Percentiles rank a stretch among this genome's conserved stretches.
These are phyloP conservation scores for Falcunculus frontatus DNA, from an alignment of 2,113 vertebrate genomes.

Conservation along the genomic window DNA sequence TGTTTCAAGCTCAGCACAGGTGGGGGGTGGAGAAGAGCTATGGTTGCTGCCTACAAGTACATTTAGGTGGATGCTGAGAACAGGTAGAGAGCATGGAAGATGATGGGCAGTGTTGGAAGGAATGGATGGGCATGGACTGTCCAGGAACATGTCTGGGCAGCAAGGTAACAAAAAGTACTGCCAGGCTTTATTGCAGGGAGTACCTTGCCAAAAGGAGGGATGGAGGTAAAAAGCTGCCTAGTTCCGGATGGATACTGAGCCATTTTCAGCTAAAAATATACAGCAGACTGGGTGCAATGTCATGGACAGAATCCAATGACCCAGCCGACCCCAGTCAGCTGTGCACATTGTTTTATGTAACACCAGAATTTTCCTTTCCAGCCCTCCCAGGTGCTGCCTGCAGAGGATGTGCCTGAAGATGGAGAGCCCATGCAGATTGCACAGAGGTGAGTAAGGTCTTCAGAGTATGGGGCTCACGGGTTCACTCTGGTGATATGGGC, in stretches of 20 bases:
- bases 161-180: neutral
- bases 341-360: neutral
- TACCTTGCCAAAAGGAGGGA: neutral
- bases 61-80: neutral
- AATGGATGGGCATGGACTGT: neutral
- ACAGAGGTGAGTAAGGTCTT: slow-evolving; percentile 61
- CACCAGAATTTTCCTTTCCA: slow-evolving; percentile 42
- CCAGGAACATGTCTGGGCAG: neutral
- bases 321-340: neutral
- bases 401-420: slow-evolving; percentile 63
- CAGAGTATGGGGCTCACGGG: neutral
- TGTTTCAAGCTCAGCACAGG: neutral
- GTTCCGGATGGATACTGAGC: neutral
- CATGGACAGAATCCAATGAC: neutral
- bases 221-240: neutral
- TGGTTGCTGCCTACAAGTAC: neutral
- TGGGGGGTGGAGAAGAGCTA: neutral
- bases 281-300: neutral
- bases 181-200: neutral
- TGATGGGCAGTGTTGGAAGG: neutral
- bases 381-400: slow-evolving; percentile 61
- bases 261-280: neutral
- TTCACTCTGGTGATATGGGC: neutral
- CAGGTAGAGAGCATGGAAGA: neutral
- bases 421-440: slow-evolving; percentile 61